phyloP scores from a whole-genome alignment of 2,797 vertebrate species.

The Gymnoscopelus microlampas region DNA sequence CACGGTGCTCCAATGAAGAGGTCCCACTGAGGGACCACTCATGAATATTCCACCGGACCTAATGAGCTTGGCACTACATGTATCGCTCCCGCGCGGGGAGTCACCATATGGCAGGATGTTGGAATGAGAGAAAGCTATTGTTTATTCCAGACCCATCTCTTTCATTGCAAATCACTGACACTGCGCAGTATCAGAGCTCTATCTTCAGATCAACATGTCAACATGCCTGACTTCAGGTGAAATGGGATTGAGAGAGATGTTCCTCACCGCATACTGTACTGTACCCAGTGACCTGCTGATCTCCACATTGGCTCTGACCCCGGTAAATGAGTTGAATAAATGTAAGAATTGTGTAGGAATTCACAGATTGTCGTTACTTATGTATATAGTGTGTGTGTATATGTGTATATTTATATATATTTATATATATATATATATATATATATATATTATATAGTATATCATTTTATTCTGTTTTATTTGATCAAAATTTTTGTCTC shows the following conservation, averaged over 20 bases:
- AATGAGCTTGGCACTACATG: constrained; percentile 65
- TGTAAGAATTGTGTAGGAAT: background rate
- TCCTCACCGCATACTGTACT: constrained; percentile 54
- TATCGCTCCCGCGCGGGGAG: constrained; percentile 52
- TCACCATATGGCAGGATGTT: constrained; percentile 55
- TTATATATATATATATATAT: too few relatives aligned
- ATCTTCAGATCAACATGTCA: constrained; percentile 54
- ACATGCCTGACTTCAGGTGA: constrained; percentile 69
- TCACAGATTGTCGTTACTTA: too few relatives aligned
- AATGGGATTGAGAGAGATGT: constrained; percentile 54
- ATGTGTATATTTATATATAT: too few relatives aligned
- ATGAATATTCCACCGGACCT: constrained; percentile 54
- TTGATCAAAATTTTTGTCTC: too few relatives aligned
- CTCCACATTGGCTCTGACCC: constrained; percentile 61
- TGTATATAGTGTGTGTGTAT: too few relatives aligned
- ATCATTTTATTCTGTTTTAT: too few relatives aligned
- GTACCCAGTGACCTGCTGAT: constrained; percentile 48
- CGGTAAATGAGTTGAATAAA: constrained; percentile 60
- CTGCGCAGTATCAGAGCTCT: constrained; percentile 49
- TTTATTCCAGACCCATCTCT: constrained; percentile 50
- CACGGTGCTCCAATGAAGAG: constrained; percentile 52
- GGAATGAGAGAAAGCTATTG: constrained; percentile 53
- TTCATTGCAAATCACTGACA: constrained; percentile 58
- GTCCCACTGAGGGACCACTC: constrained; percentile 53
- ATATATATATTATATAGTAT: too few relatives aligned